phyloP scores from a whole-genome alignment of 2,113 vertebrate genomes.

The Sylvietta virens region DNA sequence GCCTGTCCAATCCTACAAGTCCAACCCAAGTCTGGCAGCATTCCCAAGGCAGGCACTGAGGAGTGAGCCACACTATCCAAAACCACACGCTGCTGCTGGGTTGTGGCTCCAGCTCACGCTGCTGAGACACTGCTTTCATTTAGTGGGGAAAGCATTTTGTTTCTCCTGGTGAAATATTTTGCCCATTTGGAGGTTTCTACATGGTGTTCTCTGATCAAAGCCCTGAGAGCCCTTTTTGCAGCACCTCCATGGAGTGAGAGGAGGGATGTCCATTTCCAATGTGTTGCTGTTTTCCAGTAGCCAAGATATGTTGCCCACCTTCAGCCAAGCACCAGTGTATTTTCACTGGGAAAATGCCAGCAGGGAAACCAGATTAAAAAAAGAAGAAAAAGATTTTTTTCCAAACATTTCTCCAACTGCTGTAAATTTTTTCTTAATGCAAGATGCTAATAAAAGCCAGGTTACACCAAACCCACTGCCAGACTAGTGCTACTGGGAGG shows the following conservation, averaged over 20 bases:
- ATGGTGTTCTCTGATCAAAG: neutral
- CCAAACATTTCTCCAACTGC: conserved; percentile 65
- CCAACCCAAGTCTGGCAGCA: neutral
- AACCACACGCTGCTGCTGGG: neutral
- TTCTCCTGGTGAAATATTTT: neutral
- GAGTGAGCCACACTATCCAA: neutral
- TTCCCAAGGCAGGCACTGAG: neutral
- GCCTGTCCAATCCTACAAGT: neutral
- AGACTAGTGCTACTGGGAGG: conserved; percentile 47
- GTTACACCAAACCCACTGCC: conserved; percentile 56
- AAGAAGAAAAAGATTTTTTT: neutral
- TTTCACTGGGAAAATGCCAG: neutral
- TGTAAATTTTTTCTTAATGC: conserved; percentile 50
- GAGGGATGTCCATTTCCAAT: neutral
- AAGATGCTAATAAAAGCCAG: conserved; percentile 77
- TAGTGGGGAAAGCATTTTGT: neutral
- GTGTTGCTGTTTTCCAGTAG: neutral
- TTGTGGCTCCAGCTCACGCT: neutral
- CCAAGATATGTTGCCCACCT: neutral
- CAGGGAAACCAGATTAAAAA: conserved; percentile 24
- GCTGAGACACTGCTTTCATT: neutral
- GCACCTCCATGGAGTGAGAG: neutral
- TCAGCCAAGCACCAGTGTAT: neutral
- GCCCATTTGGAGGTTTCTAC: neutral
- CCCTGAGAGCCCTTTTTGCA: neutral